phyloP scores from a whole-genome alignment of 1,140 invertebrate genomes.

The Drosophila malerkotliana region DNA sequence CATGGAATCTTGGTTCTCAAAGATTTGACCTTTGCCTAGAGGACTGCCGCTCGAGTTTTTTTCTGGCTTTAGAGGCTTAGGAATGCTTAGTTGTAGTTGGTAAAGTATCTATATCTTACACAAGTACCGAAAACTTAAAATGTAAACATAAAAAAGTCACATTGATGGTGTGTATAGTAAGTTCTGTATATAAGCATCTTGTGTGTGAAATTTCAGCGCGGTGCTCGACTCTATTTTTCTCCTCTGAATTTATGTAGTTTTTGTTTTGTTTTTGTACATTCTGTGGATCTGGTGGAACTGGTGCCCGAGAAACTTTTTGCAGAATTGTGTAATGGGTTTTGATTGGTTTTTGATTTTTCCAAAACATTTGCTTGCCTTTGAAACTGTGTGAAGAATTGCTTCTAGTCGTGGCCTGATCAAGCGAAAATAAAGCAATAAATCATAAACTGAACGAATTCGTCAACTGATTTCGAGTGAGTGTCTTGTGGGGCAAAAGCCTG shows the following conservation, averaged over 20 bases:
- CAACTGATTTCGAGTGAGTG: constrained; percentile 59
- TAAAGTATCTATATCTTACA: constrained; percentile 62
- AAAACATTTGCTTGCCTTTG: constrained; percentile 64
- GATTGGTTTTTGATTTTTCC: constrained; percentile 6
- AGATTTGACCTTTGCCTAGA: constrained; percentile 51
- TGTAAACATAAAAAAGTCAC: constrained; percentile 34
- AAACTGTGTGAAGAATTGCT: constrained; percentile 58
- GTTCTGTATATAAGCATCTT: constrained; percentile 41
- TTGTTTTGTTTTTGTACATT: constrained; percentile 7
- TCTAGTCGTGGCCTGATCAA: constrained; percentile 52
- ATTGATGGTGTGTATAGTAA: constrained; percentile 16
- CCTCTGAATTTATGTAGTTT: constrained; percentile 26
- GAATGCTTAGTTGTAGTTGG: constrained; percentile 62
- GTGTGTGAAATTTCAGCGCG: constrained; percentile 53
- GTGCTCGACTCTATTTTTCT: constrained; percentile 64
- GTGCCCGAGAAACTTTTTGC: constrained; percentile 64
- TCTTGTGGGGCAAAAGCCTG: constrained; percentile 80
- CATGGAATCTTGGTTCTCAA: constrained; percentile 72
- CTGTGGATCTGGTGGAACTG: constrained; percentile 50
- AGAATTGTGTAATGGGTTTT: constrained; percentile 39
- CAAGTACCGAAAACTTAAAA: constrained; percentile 23
- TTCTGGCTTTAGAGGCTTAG: constrained; percentile 51
- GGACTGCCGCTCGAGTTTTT: constrained; percentile 46
- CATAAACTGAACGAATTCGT: constrained; percentile 59
- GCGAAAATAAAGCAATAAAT: constrained; percentile 45